Base-by-base conservation (phyloP, 2,797 vertebrate genomes). In the Lagodon rhomboides region DNA sequence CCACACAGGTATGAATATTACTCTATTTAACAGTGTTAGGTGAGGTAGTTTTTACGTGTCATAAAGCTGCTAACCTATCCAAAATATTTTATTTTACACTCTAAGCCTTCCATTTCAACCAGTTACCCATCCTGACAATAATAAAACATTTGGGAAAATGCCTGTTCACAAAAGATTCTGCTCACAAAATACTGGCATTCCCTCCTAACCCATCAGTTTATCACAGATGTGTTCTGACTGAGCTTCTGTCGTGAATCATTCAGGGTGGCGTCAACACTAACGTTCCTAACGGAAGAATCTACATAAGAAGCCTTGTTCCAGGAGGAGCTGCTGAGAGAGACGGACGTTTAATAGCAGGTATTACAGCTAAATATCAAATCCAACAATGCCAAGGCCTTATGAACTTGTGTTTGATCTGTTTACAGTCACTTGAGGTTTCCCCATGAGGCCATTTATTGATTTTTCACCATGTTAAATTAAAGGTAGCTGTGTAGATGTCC, bases 261-360 rank as follows among this genome's bases (percentile, higher is more conserved):
- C 87, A 98, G 97, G 95, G 94, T 72, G 96, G 96, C 20, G 87
- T 94, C 77, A 96, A 96, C 70, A 95, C 94, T 0, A 95, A 82
- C 10, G 89, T 94, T 60, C 91, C 73, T 5, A 91, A 94, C 0
- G 95, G 96, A 68, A 96, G 96, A 18, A 95, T 97, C 89, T 97
- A 96, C 0, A 95, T 97, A 82, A 97, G 96, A 85, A 96, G 93
- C 59, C 93, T 98, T 0, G 89, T 97, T 81, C 92, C 95, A 3
- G 93, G 87, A 41, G 97, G 97, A 15, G 95, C 95, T 2, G 97
- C 96, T 18, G 96, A 97, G 85, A 95, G 92, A 75, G 94, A 97
- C 0, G 95, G 96, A 67, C 94, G 93, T 22, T 87, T 97, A 73
- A 94, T 91, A 16, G 87, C 88, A 94, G 97, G 96, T 98, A 87